These are phyloP conservation scores for Pardosa pseudoannulata DNA, from an alignment of 2,888 invertebrate genomes.

Conservation along the genomic window DNA sequence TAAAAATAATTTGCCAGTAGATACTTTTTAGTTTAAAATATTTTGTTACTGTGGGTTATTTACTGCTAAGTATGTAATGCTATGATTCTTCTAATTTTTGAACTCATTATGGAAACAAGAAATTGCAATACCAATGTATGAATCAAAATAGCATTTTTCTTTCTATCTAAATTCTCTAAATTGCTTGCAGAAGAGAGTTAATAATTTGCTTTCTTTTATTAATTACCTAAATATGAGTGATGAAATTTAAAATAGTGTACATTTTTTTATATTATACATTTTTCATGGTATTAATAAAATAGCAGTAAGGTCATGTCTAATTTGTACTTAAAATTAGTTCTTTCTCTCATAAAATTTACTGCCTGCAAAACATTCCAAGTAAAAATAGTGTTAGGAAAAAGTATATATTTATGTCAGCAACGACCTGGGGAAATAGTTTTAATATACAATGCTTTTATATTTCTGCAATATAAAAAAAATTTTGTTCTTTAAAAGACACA, in stretches of 20 bases:
- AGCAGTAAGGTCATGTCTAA: slow-evolving; percentile 16
- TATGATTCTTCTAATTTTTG: no score
- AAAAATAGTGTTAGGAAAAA: neutral
- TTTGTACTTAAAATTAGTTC: slow-evolving; percentile 23
- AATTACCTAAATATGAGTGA: slow-evolving; percentile 30
- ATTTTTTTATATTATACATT: slow-evolving; percentile 25
- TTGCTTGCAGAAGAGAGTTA: slow-evolving; percentile 6
- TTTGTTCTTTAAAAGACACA: no score
- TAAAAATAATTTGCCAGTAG: no score
- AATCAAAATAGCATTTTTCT: slow-evolving; percentile 31
- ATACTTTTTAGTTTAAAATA: no score
- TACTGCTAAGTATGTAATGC: no score
- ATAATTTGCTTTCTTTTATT: slow-evolving; percentile 9
- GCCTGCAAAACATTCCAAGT: no score
- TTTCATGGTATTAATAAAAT: slow-evolving; percentile 8
- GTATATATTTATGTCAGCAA: no score
- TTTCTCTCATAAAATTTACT: no score
- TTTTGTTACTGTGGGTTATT: no score
- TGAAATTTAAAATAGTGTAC: slow-evolving; percentile 44
- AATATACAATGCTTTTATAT: no score
- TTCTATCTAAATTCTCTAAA: slow-evolving; percentile 20
- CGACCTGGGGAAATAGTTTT: no score
- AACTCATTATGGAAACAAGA: slow-evolving; percentile 11
- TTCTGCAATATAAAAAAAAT: no score
- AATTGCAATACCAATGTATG: neutral